phyloP scores from a whole-genome alignment of 2,888 invertebrate genomes.

The Leucania comma region DNA sequence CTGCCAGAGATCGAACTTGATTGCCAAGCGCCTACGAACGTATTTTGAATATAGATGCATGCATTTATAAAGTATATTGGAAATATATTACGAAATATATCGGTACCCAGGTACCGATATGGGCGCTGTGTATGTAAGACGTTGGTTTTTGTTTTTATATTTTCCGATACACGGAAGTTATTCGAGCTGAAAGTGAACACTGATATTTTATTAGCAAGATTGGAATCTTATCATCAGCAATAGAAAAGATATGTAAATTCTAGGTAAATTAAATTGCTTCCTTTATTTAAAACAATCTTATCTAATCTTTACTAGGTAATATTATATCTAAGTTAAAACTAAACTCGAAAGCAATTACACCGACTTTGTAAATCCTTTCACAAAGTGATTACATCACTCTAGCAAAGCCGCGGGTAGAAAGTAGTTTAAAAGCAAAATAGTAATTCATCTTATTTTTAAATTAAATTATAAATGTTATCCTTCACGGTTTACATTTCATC shows the following conservation, averaged over 20 bases:
- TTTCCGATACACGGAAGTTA: neutral
- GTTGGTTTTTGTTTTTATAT: neutral
- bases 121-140: neutral
- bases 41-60: constrained; percentile 51
- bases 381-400: too few species aligned
- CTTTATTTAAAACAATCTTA: constrained; percentile 1
- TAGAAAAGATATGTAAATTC: neutral
- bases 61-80: constrained; percentile 35
- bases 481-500: neutral
- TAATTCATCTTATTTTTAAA: too few species aligned
- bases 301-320: neutral
- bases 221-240: constrained; percentile 21
- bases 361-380: too few species aligned
- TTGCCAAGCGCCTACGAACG: constrained; percentile 57
- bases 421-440: too few species aligned
- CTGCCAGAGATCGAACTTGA: constrained; percentile 60
- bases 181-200: neutral
- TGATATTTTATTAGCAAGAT: constrained; percentile 4
- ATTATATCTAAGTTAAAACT: too few species aligned
- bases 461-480: neutral
- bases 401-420: too few species aligned
- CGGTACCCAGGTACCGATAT: neutral
- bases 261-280: neutral
- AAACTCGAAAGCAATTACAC: too few species aligned
- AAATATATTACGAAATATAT: constrained; percentile 9